These are phyloP conservation scores for Napeogenes sylphis DNA, from an alignment of 2,888 invertebrate genomes.

Conservation along the genomic window DNA sequence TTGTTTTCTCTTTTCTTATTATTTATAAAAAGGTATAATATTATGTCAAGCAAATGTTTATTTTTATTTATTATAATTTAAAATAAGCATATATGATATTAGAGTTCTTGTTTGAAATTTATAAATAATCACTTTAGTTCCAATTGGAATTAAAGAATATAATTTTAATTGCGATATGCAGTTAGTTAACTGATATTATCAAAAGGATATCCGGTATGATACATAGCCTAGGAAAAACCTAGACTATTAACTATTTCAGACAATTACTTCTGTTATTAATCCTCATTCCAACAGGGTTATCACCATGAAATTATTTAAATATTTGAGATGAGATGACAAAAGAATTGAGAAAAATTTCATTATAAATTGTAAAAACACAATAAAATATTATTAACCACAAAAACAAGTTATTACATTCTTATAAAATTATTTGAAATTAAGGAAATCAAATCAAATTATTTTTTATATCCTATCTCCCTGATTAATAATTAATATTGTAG, in stretches of 20 bases:
- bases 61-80: background rate
- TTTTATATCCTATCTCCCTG: background rate
- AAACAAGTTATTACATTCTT: too few relatives aligned
- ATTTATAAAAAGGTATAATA: too few relatives aligned
- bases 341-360: too few relatives aligned
- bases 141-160: background rate
- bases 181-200: constrained; percentile 23
- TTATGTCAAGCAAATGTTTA: too few relatives aligned
- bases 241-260: constrained; percentile 15
- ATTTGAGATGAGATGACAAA: background rate
- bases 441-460: too few relatives aligned
- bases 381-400: too few relatives aligned
- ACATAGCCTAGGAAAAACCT: constrained; percentile 21
- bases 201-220: constrained; percentile 28
- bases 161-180: constrained; percentile 10
- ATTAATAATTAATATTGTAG: background rate
- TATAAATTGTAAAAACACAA: too few relatives aligned
- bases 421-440: too few relatives aligned
- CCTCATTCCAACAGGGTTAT: background rate
- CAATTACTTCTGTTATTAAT: constrained; percentile 6
- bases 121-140: too few relatives aligned
- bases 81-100: background rate
- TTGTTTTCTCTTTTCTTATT: background rate
- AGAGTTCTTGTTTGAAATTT: too few relatives aligned
- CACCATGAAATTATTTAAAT: background rate